Conservation (phyloP, 2,113 vertebrate genomes). For the Parus major region DNA sequence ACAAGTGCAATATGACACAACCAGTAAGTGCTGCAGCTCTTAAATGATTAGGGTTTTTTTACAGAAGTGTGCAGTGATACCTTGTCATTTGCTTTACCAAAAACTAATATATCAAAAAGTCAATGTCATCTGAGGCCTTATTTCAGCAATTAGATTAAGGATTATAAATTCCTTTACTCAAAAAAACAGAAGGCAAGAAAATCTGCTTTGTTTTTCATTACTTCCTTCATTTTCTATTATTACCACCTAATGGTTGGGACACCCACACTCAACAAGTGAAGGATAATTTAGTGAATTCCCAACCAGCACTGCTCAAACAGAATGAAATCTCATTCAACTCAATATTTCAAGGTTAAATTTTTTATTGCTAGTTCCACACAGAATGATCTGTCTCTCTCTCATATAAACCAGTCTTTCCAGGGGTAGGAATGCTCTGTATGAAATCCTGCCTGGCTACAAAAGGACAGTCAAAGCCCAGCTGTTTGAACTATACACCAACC, state of each 20-base stretch:
- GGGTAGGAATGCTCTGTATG: neutral
- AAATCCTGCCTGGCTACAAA: neutral
- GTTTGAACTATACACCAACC: neutral
- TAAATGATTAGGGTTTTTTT: neutral
- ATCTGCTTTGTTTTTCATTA: neutral
- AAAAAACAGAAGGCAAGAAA: neutral
- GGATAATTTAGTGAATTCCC: neutral
- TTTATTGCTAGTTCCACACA: neutral
- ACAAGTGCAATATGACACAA: neutral
- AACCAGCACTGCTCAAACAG: neutral
- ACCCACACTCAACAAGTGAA: neutral
- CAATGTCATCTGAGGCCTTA: neutral
- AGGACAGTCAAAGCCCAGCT: neutral
- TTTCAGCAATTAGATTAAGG: neutral
- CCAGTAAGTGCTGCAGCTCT: neutral
- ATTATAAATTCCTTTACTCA: neutral
- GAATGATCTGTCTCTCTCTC: neutral
- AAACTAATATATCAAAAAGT: neutral
- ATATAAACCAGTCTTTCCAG: neutral
- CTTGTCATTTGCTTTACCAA: neutral
- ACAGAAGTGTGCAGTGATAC: neutral
- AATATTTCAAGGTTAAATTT: neutral
- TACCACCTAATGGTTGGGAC: neutral
- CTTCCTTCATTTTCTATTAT: neutral
- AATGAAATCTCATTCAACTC: neutral